Base-by-base conservation (phyloP, 2,888 invertebrate genomes). In the Drosophila falleni region DNA sequence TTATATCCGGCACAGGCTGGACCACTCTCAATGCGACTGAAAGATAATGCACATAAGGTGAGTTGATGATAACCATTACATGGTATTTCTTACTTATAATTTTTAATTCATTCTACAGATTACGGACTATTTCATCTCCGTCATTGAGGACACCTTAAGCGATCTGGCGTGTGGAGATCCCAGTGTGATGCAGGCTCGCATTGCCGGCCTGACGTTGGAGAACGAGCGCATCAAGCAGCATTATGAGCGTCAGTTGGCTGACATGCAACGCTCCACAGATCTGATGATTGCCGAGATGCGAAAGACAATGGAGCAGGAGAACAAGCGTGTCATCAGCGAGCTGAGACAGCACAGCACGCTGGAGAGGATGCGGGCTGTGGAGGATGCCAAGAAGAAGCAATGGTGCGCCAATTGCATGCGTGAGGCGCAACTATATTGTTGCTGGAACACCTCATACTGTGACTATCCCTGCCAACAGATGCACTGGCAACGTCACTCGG, bases 361-460 rank as follows among this genome's bases (percentile, higher is more conserved):
- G 0, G 97, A 97, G 65, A 94, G 96, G 37, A 94, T 95, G 44
- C 94, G 95, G 23, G 95, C 96, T 11, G 94, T 98, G 35, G 93
- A 93, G 44, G 95, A 96, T 58, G 95, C 96, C 9, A 98, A 98
- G 93, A 94, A 95, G 44, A 97, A 97, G 90, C 98, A 98, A 91
- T 98, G 98, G 98, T 98, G 98, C 92, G 96, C 97, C 0, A 94
- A 95, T 90, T 98, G 98, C 93, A 94, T 95, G 42, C 96, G 96
- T 80, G 98, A 98, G 92, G 97, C 98, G 0, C 95, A 96, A 82
- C 97, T 97, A 92, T 97, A 98, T 92, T 98, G 98, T 90, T 98
- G 98, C 91, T 98, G 98, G 98, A 98, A 98, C 93, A 98, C 98
- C 0, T 96, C 97, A 58, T 98, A 98, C 92, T 98, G 98, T 92